phyloP scores from a whole-genome alignment of 2,888 invertebrate genomes.

The Hypomecis atomaria region DNA sequence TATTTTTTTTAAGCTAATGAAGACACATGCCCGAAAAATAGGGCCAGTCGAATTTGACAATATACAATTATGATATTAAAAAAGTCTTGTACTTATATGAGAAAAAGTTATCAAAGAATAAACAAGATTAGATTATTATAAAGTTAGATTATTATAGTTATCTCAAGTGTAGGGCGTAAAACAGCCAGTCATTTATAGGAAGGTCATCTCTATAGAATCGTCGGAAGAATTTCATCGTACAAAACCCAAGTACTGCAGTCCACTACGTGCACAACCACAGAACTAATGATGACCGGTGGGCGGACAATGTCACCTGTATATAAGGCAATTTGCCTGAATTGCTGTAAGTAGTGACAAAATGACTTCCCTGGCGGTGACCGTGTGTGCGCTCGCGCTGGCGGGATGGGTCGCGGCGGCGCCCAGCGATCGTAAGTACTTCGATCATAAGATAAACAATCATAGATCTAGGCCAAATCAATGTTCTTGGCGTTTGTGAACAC shows the following conservation, averaged over 20 bases:
- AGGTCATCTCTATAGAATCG: background rate
- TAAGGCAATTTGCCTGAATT: slow-evolving; percentile 67
- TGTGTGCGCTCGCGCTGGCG: slow-evolving; percentile 52
- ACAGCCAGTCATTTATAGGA: no score
- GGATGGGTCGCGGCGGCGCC: slow-evolving; percentile 60
- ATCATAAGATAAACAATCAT: background rate
- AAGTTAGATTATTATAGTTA: no score
- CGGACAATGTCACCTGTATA: slow-evolving; percentile 72
- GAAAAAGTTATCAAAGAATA: no score
- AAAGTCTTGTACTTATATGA: no score
- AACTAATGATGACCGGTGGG: slow-evolving; percentile 72
- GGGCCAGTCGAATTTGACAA: no score
- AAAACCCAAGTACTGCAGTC: slow-evolving; percentile 14
- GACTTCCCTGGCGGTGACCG: slow-evolving; percentile 58
- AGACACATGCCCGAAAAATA: no score
- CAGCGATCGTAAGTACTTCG: slow-evolving; percentile 70
- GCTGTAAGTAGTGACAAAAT: slow-evolving; percentile 66
- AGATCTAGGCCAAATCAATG: background rate
- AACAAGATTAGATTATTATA: no score
- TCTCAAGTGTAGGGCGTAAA: no score
- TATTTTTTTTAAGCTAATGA: no score
- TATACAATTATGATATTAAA: no score
- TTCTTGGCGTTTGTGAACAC: no score
- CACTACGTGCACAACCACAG: slow-evolving; percentile 48
- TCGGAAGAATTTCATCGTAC: background rate